A percentile compares a stretch with the other conserved stretches of the same genome.
These are phyloP conservation scores for Drosophila anomelani DNA, from an alignment of 2,888 invertebrate genomes.

Conservation along the genomic window DNA sequence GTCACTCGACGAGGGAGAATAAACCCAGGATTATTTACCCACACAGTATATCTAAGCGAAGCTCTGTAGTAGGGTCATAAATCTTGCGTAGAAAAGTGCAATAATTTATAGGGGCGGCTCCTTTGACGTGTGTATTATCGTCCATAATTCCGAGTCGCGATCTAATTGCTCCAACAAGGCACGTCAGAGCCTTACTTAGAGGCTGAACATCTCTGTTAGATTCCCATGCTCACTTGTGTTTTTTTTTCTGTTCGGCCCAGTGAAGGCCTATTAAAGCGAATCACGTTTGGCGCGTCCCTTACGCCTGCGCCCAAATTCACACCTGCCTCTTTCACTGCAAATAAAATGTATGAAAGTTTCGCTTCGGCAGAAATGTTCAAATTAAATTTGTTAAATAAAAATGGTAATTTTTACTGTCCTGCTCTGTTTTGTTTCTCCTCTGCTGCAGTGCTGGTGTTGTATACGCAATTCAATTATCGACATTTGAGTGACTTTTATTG, in stretches of 20 bases:
- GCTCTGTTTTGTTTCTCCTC: conserved; percentile 22
- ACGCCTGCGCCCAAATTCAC: conserved; percentile 2
- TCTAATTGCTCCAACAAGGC: conserved; percentile 44
- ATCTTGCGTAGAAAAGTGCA: conserved; percentile 61
- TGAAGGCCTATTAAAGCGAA: conserved; percentile 38
- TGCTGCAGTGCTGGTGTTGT: conserved; percentile 29
- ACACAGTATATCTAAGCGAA: conserved; percentile 52
- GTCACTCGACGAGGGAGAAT: conserved; percentile 47
- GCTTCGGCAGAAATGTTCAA: conserved; percentile 55
- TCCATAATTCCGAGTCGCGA: conserved; percentile 16
- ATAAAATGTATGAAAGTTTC: conserved; percentile 59
- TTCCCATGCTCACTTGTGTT: neutral
- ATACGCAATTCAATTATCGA: conserved; percentile 62
- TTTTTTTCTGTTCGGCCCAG: conserved; percentile 2
- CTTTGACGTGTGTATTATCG: conserved; percentile 33
- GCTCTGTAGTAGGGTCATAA: conserved; percentile 53
- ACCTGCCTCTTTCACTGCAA: conserved; percentile 45
- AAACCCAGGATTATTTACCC: conserved; percentile 21
- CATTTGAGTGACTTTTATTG: conserved; percentile 64
- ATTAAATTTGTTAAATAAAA: conserved; percentile 67
- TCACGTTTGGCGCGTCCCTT: conserved; percentile 13
- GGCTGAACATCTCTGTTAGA: conserved; percentile 3
- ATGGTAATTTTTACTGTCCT: conserved; percentile 54
- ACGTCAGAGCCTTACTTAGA: conserved; percentile 44
- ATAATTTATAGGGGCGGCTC: conserved; percentile 53